Evolutionary conservation across 2,888 invertebrate species (phyloP), one percentile per base, ranked within the genome.

Genomic region (Sphinx pinastri): DNA sequence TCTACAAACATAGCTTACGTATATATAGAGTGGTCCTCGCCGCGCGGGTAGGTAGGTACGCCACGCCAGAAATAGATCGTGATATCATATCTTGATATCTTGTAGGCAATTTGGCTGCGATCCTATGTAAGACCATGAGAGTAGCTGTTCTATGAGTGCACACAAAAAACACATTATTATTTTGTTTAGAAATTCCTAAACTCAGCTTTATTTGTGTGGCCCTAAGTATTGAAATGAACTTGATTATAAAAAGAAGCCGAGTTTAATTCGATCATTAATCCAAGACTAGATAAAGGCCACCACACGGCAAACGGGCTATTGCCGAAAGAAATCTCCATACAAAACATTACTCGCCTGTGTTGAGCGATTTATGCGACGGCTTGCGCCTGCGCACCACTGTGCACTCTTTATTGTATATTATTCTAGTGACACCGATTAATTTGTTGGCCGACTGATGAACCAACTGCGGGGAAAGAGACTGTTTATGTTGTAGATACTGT

Each of bases 251-350:
- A 82, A 81, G 72, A 75, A 80, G 76, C 72, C 73, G 74, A 79
- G 79, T 90, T 88, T 88, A 92, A 90, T 88, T 90, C 84, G 86
- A 85, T 86, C 86, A 91, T 93, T 90, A 91, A 91, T 93, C 88
- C 88, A 88, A 87, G 86, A 88, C 90, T 92, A 93, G 93, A 93
- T 92, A 91, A 89, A 91, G 90, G 88, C 90, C 88, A 90, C 85
- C 81, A 88, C 89, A 88, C 87, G 84, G 84, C 86, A 82, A 81
- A 85, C 85, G 83, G 79, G 81, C 84, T 82, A 81, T 85, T 88
- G 94, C 89, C 88, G 94, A 94, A 93, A 94, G 94, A 94, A 94
- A 93, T 92, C 94, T 94, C 93, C 91, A 94, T 94, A 94, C 93
- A 93, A 93, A 94, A 93, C 94, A 93, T 93, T 92, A 93, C 88